These are phyloP conservation scores for Hydractinia echinata DNA, from an alignment of 30 jellyfish, hydroid and myxozoan genomes.

Conservation along the genomic window DNA sequence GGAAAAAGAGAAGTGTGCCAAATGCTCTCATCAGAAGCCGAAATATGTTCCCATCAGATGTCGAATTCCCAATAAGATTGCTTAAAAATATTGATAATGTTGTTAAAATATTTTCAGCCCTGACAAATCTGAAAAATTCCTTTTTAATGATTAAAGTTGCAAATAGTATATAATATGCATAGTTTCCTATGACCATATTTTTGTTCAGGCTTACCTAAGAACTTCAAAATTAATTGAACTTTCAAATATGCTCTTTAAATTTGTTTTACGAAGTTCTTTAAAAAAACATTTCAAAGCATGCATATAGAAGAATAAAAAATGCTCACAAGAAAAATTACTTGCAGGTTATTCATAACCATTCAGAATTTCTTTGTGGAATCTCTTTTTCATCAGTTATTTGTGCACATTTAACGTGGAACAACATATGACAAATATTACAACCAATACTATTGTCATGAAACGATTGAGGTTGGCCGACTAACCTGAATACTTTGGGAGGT, in stretches of 20 bases:
- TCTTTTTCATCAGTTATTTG: background rate
- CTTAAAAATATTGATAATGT: slow-evolving; percentile 21
- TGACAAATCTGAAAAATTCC: background rate
- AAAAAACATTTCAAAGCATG: too few relatives aligned
- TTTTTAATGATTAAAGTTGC: slow-evolving; percentile 16
- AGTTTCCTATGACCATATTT: too few relatives aligned
- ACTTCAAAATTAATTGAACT: too few relatives aligned
- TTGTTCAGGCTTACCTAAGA: too few relatives aligned
- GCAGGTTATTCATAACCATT: background rate
- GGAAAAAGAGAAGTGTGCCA: slow-evolving; percentile 28
- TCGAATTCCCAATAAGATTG: slow-evolving; percentile 10
- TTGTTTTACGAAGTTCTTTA: too few relatives aligned
- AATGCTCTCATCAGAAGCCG: slow-evolving; percentile 28
- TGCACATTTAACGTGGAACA: background rate
- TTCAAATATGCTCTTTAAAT: too few relatives aligned
- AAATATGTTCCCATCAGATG: too few relatives aligned
- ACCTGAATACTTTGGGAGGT: too few relatives aligned
- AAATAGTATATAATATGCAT: background rate
- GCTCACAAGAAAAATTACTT: background rate
- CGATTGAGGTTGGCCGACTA: background rate
- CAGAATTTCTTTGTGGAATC: background rate
- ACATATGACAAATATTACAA: background rate
- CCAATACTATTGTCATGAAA: background rate
- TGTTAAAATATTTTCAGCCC: slow-evolving; percentile 23
- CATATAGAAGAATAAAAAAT: too few relatives aligned